phyloP scores from a whole-genome alignment of 2,888 invertebrate genomes.

The Ramazzottius varieornatus region DNA sequence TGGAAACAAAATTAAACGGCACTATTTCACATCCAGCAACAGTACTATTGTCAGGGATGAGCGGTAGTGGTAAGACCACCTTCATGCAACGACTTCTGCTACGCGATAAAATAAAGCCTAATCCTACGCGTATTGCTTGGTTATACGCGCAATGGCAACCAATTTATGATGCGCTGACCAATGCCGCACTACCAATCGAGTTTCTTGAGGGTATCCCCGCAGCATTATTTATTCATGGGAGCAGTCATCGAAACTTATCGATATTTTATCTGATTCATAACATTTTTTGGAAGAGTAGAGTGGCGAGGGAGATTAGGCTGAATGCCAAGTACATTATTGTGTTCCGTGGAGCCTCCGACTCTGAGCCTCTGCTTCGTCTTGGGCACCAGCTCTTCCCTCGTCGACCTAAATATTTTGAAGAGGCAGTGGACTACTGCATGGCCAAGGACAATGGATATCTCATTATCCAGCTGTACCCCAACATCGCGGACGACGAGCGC shows the following conservation, averaged over 20 bases:
- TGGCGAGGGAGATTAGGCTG: background rate
- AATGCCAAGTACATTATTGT: background rate
- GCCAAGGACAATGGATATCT: background rate
- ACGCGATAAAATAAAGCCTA: background rate
- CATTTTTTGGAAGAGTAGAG: background rate
- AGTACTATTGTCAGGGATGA: background rate
- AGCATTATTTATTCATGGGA: background rate
- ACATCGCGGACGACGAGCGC: background rate
- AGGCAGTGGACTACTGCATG: background rate
- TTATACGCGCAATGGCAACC: background rate
- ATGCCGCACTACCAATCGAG: background rate
- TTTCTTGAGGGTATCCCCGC: background rate
- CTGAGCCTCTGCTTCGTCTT: background rate
- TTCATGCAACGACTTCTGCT: background rate
- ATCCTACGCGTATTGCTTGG: background rate
- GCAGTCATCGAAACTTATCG: background rate
- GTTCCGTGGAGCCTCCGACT: background rate
- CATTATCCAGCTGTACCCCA: background rate
- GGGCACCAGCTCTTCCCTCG: background rate
- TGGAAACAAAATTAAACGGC: background rate
- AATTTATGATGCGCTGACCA: background rate
- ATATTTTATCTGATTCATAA: background rate
- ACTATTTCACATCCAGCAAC: background rate
- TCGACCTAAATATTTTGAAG: background rate
- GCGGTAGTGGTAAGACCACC: no score